Conservation (phyloP, 2,797 vertebrate genomes). For the Ctenosaura bakeri region DNA sequence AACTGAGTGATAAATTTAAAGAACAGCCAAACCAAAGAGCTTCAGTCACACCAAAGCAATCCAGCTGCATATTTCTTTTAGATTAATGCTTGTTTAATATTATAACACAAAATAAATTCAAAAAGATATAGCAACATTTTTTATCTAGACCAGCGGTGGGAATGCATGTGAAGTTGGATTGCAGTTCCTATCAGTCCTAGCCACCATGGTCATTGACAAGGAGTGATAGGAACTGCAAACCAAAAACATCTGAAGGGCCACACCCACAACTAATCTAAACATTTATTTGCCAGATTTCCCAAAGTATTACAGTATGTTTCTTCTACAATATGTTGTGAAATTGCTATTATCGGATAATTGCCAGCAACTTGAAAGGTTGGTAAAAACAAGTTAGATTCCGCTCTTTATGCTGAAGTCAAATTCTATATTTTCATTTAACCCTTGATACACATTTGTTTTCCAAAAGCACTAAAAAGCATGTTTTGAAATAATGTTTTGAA, state of each 20-base stretch:
- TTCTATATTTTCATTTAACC: slow-evolving; percentile 29
- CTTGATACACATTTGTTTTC: not conserved
- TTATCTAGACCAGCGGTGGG: too few species aligned
- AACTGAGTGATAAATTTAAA: slow-evolving; percentile 73
- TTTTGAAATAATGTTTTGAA: not conserved
- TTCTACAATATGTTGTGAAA: slow-evolving; percentile 29
- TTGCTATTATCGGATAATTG: slow-evolving; percentile 48
- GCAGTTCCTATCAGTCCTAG: too few species aligned
- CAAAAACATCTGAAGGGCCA: too few species aligned
- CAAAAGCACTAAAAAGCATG: slow-evolving; percentile 22
- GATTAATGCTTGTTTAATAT: slow-evolving; percentile 63
- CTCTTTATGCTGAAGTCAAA: slow-evolving; percentile 1
- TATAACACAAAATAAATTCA: slow-evolving; percentile 54
- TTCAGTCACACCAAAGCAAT: slow-evolving; percentile 52
- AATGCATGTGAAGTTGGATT: too few species aligned
- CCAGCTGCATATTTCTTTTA: slow-evolving; percentile 56
- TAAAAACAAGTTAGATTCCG: slow-evolving; percentile 33
- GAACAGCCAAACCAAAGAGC: slow-evolving; percentile 59
- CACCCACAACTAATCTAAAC: slow-evolving; percentile 47
- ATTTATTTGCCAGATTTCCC: slow-evolving; percentile 57
- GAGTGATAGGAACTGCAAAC: too few species aligned
- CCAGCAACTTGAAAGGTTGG: not conserved
- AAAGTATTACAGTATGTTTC: slow-evolving; percentile 28
- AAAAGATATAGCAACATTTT: slow-evolving; percentile 47
- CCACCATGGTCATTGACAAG: too few species aligned